These are phyloP conservation scores for Drosophila algonquin DNA, from an alignment of 2,888 invertebrate genomes.

Conservation along the genomic window DNA sequence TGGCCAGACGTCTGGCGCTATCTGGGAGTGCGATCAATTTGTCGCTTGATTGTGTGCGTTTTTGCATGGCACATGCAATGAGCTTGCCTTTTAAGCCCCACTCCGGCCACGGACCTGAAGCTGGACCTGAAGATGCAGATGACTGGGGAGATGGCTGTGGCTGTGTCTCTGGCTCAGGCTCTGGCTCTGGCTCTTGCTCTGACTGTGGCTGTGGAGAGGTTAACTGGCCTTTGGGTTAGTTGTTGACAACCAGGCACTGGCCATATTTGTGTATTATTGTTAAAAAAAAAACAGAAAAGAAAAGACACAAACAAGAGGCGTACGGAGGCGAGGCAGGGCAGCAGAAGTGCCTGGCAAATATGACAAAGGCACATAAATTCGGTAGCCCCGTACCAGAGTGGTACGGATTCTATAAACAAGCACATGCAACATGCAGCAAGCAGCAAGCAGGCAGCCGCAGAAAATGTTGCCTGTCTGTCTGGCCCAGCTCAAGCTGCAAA, in stretches of 20 bases:
- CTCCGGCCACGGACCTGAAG: slow-evolving; percentile 5
- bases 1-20: slow-evolving; percentile 43
- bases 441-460: slow-evolving; percentile 20
- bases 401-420: slow-evolving; percentile 31
- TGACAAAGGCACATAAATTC: slow-evolving; percentile 78
- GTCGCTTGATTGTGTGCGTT: slow-evolving; percentile 76
- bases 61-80: slow-evolving; percentile 61
- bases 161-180: slow-evolving; percentile 16
- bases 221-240: slow-evolving; percentile 49
- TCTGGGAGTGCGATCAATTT: slow-evolving; percentile 75
- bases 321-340: neutral
- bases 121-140: slow-evolving; percentile 14
- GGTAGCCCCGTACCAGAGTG: slow-evolving; percentile 50
- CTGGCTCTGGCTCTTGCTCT: slow-evolving; percentile 22
- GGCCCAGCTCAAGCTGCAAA: slow-evolving; percentile 40
- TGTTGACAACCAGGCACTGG: slow-evolving; percentile 73
- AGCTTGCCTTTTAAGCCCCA: slow-evolving; percentile 38
- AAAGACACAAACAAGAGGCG: slow-evolving; percentile 14
- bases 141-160: slow-evolving; percentile 24
- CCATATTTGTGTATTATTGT: slow-evolving; percentile 77
- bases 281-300: slow-evolving; percentile 30
- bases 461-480: slow-evolving; percentile 72
- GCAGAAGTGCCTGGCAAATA: slow-evolving; percentile 65
- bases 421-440: slow-evolving; percentile 31
- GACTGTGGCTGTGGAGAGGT: slow-evolving; percentile 28